A percentile compares a stretch with the other conserved stretches of the same genome.
Evolutionary conservation across 1,140 invertebrate species (phyloP).

Genomic region (Spodoptera frugiperda): DNA sequence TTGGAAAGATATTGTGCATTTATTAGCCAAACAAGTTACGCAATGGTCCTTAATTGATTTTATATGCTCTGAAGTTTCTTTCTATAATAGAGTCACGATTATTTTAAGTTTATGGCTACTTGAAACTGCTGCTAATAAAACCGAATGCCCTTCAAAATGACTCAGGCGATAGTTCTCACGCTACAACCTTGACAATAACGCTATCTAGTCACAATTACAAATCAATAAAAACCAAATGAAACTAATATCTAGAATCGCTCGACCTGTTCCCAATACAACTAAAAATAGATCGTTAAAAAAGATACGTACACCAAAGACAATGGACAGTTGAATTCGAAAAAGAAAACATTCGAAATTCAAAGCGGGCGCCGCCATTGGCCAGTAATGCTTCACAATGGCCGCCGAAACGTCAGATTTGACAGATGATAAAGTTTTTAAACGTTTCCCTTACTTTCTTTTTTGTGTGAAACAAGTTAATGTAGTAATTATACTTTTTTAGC

Average conservation of each 20-base stretch:
- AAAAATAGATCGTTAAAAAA: constrained; percentile 51
- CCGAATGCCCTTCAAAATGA: too few species aligned
- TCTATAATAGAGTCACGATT: too few species aligned
- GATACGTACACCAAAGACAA: constrained; percentile 58
- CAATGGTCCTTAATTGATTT: too few species aligned
- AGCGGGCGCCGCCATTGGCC: constrained; percentile 64
- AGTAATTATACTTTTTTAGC: constrained; percentile 39
- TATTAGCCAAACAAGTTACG: too few species aligned
- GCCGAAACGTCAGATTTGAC: constrained; percentile 69
- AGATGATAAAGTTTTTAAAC: constrained; percentile 58
- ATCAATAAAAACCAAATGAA: background rate
- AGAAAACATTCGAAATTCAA: constrained; percentile 70
- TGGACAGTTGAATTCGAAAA: constrained; percentile 57
- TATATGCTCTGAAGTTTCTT: too few species aligned
- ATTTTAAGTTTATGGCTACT: too few species aligned
- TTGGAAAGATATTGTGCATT: too few species aligned
- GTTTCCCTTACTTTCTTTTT: constrained; percentile 39
- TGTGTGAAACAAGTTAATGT: constrained; percentile 41
- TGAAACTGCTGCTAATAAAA: too few species aligned
- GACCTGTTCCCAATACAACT: background rate
- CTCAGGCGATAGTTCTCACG: too few species aligned
- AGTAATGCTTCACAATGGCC: constrained; percentile 61
- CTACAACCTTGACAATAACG: too few species aligned
- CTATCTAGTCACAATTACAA: background rate
- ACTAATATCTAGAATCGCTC: background rate